A percentile compares a stretch with the other conserved stretches of the same genome.
These are phyloP conservation scores for Petrophora chlorosata DNA, from an alignment of 2,888 invertebrate genomes.

Conservation along the genomic window DNA sequence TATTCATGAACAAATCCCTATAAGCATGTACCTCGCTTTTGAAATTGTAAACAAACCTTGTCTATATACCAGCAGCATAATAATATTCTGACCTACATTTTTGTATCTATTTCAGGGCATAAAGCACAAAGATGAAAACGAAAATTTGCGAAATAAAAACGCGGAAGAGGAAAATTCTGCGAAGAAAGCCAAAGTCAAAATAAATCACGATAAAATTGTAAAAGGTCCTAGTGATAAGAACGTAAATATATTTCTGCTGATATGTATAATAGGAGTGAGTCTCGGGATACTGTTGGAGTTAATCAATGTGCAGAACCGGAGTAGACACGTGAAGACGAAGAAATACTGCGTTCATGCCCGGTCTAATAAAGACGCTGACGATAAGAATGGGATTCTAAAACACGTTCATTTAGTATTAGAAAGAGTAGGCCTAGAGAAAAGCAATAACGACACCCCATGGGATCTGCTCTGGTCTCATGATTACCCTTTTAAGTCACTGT, in stretches of 20 bases:
- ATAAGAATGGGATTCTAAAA: slow-evolving; percentile 86
- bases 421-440: slow-evolving; percentile 88
- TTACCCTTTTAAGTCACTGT: slow-evolving; percentile 90
- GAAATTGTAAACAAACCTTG: too few relatives aligned
- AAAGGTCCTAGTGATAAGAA: slow-evolving; percentile 44
- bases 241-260: slow-evolving; percentile 56
- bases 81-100: slow-evolving; percentile 1
- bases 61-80: too few relatives aligned
- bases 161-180: slow-evolving; percentile 16
- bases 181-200: slow-evolving; percentile 22
- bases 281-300: slow-evolving; percentile 64
- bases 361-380: slow-evolving; percentile 78
- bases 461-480: slow-evolving; percentile 97
- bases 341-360: slow-evolving; percentile 85
- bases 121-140: slow-evolving; percentile 24
- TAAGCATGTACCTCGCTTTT: too few relatives aligned
- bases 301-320: slow-evolving; percentile 54
- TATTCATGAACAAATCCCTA: too few relatives aligned
- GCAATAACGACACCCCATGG: slow-evolving; percentile 86
- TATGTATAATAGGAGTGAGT: slow-evolving; percentile 65
- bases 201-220: slow-evolving; percentile 34
- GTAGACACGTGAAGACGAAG: slow-evolving; percentile 34
- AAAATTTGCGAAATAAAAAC: slow-evolving; percentile 26
- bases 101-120: slow-evolving; percentile 37
- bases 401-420: slow-evolving; percentile 92